These are phyloP conservation scores for Mormoops blainvillei DNA, from an alignment of 2,113 vertebrate genomes.

Conservation along the genomic window DNA sequence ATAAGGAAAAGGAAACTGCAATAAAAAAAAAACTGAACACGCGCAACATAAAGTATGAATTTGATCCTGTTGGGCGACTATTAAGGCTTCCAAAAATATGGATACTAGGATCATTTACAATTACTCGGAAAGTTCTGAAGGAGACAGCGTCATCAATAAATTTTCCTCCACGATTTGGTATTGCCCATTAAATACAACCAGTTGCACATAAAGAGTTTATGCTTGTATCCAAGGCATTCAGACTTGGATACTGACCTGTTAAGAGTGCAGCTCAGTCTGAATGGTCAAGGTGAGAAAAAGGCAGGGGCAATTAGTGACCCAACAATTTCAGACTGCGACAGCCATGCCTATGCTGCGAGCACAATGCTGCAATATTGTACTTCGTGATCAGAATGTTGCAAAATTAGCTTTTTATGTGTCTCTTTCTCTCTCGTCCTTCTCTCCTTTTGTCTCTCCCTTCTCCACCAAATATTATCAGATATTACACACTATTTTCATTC, in stretches of 20 bases:
- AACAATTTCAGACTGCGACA: not conserved
- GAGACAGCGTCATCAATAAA: not conserved
- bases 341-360: not conserved
- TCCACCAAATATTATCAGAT: constrained; percentile 21
- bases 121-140: constrained; percentile 28
- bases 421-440: not conserved
- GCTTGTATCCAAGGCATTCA: not conserved
- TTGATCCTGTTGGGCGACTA: not conserved
- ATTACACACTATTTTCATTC: constrained; percentile 13
- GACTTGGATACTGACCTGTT: constrained; percentile 30
- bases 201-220: constrained; percentile 39
- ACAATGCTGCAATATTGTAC: not conserved
- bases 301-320: not conserved
- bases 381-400: not conserved
- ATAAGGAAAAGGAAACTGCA: not conserved
- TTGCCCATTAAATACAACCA: constrained; percentile 22
- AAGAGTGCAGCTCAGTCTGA: not conserved
- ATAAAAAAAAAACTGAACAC: not conserved
- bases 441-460: not conserved
- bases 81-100: not conserved
- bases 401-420: not conserved
- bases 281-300: constrained; percentile 33
- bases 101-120: not conserved
- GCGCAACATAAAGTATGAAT: not conserved
- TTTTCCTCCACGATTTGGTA: not conserved